Base-by-base conservation (phyloP, 2,888 invertebrate genomes). In the Deroplatys truncata region DNA sequence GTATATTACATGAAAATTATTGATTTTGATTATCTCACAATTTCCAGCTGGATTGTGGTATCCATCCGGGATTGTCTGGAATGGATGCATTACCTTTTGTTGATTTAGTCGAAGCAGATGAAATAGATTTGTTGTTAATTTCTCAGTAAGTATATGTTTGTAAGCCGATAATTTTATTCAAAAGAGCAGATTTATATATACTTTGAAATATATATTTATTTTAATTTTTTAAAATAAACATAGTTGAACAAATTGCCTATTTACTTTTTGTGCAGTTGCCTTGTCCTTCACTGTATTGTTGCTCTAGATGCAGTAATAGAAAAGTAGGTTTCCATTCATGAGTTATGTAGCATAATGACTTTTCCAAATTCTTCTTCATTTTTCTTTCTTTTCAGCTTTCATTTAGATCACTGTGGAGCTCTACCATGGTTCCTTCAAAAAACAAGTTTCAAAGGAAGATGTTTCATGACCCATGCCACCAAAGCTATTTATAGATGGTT, bases 401-500 rank as follows among this genome's bases (percentile, higher is more conserved):
- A 99, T 94, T 94, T 99, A 93, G 99, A 99, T 93, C 99, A 99
- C 94, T 98, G 98, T 92, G 99, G 99, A 2, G 99, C 99, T 0
- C 94, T 99, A 90, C 99, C 99, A 0, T 99, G 99, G 98, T 99
- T 99, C 93, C 94, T 99, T 49, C 97, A 97, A 92, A 99, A 99
- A 93, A 99, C 99, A 0, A 98, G 98, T 89, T 99, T 99, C 93
- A 98, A 98, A 92, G 99, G 99, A 0, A 95, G 99, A 84, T 99
- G 99, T 93, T 99, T 99, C 93, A 99, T 99, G 99, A 99, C 99
- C 0, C 99, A 99, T 93, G 99, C 99, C 0, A 99, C 99, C 0
- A 99, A 99, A 95, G 99, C 99, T 43, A 99, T 99, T 92, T 99
- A 99, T 93, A 95, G 99, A 91, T 99, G 99, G 99, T 95, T 99